A percentile compares a stretch with the other conserved stretches of the same genome.
These are phyloP conservation scores for Troides oblongomaculatus DNA, from an alignment of 2,888 invertebrate genomes.

Conservation along the genomic window DNA sequence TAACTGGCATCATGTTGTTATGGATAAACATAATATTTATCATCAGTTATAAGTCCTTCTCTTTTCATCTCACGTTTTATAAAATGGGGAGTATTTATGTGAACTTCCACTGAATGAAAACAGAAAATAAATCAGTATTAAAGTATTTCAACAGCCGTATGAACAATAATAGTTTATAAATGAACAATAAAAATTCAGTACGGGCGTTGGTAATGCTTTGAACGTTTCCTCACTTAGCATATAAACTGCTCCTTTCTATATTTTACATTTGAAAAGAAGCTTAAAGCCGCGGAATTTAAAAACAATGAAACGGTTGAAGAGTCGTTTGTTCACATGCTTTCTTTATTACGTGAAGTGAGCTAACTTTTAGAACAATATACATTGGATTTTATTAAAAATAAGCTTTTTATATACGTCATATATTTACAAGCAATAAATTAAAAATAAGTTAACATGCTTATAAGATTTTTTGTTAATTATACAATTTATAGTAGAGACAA, in stretches of 20 bases:
- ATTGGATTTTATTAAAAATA: no score
- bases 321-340: not conserved
- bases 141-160: conserved; percentile 10
- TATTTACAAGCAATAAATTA: no score
- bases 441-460: no score
- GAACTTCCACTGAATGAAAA: not conserved
- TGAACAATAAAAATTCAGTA: conserved; percentile 24
- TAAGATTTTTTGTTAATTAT: no score
- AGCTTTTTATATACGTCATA: no score
- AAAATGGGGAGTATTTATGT: no score
- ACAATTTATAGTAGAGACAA: no score
- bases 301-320: conserved; percentile 6
- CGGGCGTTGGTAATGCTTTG: conserved; percentile 17
- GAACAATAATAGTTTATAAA: conserved; percentile 23
- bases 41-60: no score
- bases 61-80: no score
- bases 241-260: conserved; percentile 26
- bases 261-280: conserved; percentile 24
- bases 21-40: no score
- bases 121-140: conserved; percentile 5
- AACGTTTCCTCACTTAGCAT: conserved; percentile 25
- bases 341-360: not conserved
- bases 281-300: conserved; percentile 2
- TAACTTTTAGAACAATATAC: no score
- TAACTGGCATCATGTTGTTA: no score